Evolutionary conservation across 2,888 invertebrate genomes (phyloP).

Genomic region (Creontiades dilutus): DNA sequence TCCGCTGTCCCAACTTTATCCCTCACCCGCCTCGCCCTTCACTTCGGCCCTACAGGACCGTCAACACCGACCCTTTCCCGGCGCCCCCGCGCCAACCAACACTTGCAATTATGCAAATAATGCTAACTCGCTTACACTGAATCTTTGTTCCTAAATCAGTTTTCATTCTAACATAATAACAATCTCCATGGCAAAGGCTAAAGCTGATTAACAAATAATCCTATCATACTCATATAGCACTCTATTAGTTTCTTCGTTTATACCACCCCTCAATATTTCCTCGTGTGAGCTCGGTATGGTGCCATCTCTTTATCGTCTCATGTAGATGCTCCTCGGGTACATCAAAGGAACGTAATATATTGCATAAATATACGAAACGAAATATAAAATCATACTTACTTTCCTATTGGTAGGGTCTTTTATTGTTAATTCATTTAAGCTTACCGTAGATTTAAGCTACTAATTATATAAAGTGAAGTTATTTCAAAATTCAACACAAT

Average conservation of each 20-base stretch:
- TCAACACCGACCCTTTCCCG: constrained; percentile 32
- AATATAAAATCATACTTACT: too few relatives aligned
- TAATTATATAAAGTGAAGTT: too few relatives aligned
- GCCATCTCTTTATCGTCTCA: neutral
- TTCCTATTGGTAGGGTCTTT: too few relatives aligned
- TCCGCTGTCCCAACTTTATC: constrained; percentile 16
- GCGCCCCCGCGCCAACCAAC: constrained; percentile 33
- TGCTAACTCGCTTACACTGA: constrained; percentile 67
- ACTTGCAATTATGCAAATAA: constrained; percentile 70
- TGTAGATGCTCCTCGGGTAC: too few relatives aligned
- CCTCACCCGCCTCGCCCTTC: neutral
- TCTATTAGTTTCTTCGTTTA: constrained; percentile 65
- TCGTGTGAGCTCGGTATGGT: neutral
- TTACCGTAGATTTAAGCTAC: too few relatives aligned
- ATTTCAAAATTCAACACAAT: too few relatives aligned
- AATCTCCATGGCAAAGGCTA: constrained; percentile 70
- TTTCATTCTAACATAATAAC: constrained; percentile 71
- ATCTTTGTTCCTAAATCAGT: constrained; percentile 70
- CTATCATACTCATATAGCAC: constrained; percentile 66
- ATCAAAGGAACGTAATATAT: too few relatives aligned
- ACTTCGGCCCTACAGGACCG: constrained; percentile 3
- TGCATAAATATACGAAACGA: too few relatives aligned
- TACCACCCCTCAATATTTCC: constrained; percentile 51
- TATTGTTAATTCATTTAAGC: too few relatives aligned
- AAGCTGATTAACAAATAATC: constrained; percentile 69